phyloP scores from a whole-genome alignment of 2,888 invertebrate species.

The Philereme transversata region DNA sequence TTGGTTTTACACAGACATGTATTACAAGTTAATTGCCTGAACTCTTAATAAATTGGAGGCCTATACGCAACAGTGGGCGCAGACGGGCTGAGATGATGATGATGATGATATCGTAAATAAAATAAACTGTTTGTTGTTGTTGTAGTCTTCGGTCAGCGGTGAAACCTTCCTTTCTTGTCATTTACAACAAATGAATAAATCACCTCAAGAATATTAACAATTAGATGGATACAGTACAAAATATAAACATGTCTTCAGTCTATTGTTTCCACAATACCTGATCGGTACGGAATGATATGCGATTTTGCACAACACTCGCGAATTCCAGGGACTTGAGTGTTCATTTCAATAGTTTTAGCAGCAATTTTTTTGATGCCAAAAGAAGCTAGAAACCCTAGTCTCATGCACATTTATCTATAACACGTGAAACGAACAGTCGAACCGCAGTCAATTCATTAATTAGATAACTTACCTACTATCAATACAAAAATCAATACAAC shows the following conservation, averaged over 20 bases:
- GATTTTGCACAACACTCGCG: constrained; percentile 40
- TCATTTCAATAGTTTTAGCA: not conserved
- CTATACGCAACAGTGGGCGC: too few species aligned
- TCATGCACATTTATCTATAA: not conserved
- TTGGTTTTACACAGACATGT: too few species aligned
- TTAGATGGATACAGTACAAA: constrained; percentile 28
- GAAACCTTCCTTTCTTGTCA: not conserved
- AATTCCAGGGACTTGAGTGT: constrained; percentile 3
- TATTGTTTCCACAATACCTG: constrained; percentile 46
- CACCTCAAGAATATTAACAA: not conserved
- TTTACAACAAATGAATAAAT: not conserved
- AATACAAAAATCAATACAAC: constrained; percentile 23
- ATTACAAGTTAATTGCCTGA: too few species aligned
- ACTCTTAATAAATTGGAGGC: too few species aligned
- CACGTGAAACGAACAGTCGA: constrained; percentile 6
- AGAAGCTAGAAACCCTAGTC: not conserved
- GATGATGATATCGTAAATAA: too few species aligned
- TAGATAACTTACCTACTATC: constrained; percentile 20
- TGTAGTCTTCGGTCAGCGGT: too few species aligned
- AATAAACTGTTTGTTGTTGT: too few species aligned
- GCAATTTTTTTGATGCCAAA: not conserved
- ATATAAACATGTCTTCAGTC: constrained; percentile 23
- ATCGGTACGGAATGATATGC: constrained; percentile 51
- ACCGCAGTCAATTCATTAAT: constrained; percentile 4
- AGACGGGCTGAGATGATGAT: too few species aligned